Evolutionary conservation across 2,797 vertebrate genomes (phyloP).

Genomic region (Nasua narica): DNA sequence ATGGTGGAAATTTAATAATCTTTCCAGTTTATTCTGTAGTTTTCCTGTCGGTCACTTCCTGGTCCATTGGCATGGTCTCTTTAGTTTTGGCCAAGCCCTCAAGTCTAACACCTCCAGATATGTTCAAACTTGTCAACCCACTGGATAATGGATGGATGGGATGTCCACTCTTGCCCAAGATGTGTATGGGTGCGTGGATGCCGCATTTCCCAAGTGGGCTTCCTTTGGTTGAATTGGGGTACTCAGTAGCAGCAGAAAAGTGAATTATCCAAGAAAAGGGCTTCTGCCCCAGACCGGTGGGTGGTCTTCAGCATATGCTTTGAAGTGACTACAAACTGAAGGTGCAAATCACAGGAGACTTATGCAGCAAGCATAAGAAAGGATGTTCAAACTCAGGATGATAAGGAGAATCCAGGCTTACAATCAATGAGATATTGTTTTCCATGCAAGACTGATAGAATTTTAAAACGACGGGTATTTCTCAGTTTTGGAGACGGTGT

Average conservation of each 20-base stretch:
- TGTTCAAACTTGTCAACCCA: not conserved
- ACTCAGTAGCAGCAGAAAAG: fast-evolving
- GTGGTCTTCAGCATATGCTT: not conserved
- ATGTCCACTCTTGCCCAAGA: not conserved
- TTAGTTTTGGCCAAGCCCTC: not conserved
- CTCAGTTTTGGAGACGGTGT: not conserved
- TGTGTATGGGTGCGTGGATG: not conserved
- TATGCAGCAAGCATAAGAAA: fast-evolving
- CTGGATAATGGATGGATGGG: not conserved
- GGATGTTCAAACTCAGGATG: not conserved
- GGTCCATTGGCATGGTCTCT: fast-evolving
- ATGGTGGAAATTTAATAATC: not conserved
- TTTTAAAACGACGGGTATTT: not conserved
- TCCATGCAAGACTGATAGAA: not conserved
- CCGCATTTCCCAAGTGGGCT: not conserved
- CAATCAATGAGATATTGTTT: fast-evolving
- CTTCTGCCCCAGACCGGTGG: fast-evolving
- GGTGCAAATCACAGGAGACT: not conserved
- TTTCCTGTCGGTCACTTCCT: not conserved
- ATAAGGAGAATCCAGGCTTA: not conserved
- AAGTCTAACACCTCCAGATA: too few relatives aligned
- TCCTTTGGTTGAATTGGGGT: not conserved
- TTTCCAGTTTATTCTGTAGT: not conserved
- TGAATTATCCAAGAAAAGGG: not conserved
- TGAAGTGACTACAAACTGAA: fast-evolving